These are phyloP conservation scores for Drosophila mauritiana DNA, from an alignment of 1,140 invertebrate genomes.

Conservation along the genomic window DNA sequence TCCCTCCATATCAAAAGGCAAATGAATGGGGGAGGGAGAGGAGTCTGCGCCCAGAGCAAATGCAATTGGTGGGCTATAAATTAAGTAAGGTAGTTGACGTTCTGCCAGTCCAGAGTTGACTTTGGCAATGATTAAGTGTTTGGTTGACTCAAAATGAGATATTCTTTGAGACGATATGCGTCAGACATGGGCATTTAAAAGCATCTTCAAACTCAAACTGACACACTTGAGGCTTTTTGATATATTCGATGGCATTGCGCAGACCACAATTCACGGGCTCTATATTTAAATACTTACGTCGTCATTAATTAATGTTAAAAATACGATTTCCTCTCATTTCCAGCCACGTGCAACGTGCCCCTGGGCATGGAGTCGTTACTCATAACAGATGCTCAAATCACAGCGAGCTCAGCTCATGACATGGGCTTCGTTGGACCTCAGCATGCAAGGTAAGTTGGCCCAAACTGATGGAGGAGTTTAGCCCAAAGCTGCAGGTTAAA, in stretches of 20 bases:
- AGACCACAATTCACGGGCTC: constrained; percentile 5
- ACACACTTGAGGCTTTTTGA: constrained; percentile 69
- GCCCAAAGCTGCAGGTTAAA: no score
- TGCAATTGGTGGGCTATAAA: constrained; percentile 79
- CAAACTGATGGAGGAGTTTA: neutral
- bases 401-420: constrained; percentile 95
- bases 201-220: constrained; percentile 54
- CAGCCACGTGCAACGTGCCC: constrained; percentile 92
- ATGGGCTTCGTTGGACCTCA: constrained; percentile 95
- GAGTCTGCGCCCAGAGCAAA: constrained; percentile 12
- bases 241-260: constrained; percentile 60
- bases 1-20: constrained; percentile 33
- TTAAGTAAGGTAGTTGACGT: constrained; percentile 75
- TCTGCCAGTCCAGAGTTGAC: constrained; percentile 60
- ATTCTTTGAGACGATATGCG: constrained; percentile 17
- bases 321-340: constrained; percentile 18
- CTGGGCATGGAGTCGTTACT: constrained; percentile 96
- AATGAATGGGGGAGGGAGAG: neutral
- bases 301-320: constrained; percentile 63
- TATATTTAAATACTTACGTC: constrained; percentile 48
- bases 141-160: constrained; percentile 31
- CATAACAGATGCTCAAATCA: constrained; percentile 94
- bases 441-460: constrained; percentile 89
- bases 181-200: constrained; percentile 13
- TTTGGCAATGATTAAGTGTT: constrained; percentile 73